Conservation (phyloP, 92 coral and sea anemone genomes). For the Epizoanthus fatuus region DNA sequence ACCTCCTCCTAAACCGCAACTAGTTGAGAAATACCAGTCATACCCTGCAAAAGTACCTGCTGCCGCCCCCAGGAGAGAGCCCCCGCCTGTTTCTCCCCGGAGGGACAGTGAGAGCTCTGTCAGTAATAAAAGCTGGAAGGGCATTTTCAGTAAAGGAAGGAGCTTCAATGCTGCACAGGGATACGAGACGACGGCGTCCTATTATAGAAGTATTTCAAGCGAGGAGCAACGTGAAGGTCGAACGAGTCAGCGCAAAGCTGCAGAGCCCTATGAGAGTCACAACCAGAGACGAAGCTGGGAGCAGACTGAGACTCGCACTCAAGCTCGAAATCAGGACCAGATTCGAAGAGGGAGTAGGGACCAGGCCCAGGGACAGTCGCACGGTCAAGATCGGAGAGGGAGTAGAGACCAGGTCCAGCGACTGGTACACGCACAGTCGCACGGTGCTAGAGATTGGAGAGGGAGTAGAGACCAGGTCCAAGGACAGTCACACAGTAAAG, state of each 20-base stretch:
- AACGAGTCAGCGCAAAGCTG: not conserved
- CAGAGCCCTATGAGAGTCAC: constrained; percentile 26
- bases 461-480: not conserved
- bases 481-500: not conserved
- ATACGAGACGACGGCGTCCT: constrained; percentile 69
- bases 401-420: not conserved
- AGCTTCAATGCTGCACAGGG: constrained; percentile 75
- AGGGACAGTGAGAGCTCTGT: constrained; percentile 57
- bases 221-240: constrained; percentile 13
- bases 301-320: not conserved
- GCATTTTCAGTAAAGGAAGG: constrained; percentile 67
- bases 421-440: not conserved
- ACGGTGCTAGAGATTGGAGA: too few relatives aligned
- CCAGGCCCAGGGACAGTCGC: not conserved
- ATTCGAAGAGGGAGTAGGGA: not conserved
- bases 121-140: constrained; percentile 68
- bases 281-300: constrained; percentile 19
- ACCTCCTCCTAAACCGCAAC: constrained; percentile 56
- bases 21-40: constrained; percentile 54
- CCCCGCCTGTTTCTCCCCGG: constrained; percentile 59
- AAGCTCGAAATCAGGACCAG: not conserved
- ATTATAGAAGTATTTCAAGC: constrained; percentile 60
- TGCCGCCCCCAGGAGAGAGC: constrained; percentile 54
- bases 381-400: not conserved
- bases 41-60: constrained; percentile 43